A percentile compares a stretch with the other conserved stretches of the same genome.
phyloP scores from a whole-genome alignment of 2,797 vertebrate species.

The Diglossa cyanea region DNA sequence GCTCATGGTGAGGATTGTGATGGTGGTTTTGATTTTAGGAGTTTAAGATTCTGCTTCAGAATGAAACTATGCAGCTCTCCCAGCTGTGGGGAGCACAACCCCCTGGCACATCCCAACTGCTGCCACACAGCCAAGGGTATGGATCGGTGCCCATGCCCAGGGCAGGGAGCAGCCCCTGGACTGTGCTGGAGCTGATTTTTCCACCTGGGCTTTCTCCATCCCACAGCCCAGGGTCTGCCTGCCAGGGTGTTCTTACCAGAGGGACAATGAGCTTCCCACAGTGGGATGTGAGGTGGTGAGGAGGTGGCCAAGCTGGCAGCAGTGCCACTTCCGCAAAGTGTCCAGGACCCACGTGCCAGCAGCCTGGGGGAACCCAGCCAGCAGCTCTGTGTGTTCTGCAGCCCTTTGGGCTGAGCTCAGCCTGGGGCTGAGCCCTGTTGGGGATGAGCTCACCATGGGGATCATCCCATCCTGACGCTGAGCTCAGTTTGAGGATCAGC shows the following conservation, averaged over 20 bases:
- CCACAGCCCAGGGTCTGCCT: not conserved
- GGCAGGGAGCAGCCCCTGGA: not conserved
- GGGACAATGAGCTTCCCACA: not conserved
- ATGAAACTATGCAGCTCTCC: not conserved
- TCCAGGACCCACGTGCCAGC: accelerated
- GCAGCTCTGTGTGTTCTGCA: not conserved
- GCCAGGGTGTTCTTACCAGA: accelerated
- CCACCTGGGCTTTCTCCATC: not conserved
- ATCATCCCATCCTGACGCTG: not conserved
- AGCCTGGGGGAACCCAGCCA: accelerated
- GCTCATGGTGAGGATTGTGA: accelerated
- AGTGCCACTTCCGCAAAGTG: accelerated
- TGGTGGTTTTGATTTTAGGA: not conserved
- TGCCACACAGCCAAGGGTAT: not conserved
- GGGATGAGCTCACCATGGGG: not conserved
- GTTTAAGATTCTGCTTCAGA: not conserved
- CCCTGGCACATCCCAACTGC: accelerated
- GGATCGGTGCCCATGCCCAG: accelerated
- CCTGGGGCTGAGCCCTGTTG: not conserved
- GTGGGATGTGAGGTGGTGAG: not conserved
- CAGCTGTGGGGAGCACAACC: not conserved
- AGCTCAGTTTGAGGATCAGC: not conserved
- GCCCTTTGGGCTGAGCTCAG: not conserved
- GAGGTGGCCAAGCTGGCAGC: not conserved
- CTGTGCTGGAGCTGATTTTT: not conserved